phyloP scores from a whole-genome alignment of 2,888 invertebrate genomes.

The Nemurella pictetii region DNA sequence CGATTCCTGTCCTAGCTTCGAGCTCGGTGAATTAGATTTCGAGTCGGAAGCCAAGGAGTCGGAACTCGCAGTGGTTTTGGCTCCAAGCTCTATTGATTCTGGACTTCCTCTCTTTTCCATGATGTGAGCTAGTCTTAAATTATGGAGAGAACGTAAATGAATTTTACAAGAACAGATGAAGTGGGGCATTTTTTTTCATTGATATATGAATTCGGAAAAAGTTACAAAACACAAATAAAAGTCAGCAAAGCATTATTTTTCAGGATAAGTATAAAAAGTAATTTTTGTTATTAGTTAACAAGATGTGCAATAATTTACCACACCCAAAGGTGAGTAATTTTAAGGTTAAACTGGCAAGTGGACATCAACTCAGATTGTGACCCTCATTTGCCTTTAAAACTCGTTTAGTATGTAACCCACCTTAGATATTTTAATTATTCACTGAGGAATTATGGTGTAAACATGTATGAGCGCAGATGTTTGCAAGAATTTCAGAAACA shows the following conservation, averaged over 20 bases:
- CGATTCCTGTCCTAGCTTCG: constrained; percentile 80
- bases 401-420: neutral
- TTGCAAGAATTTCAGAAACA: neutral
- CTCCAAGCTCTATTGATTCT: constrained; percentile 65
- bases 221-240: neutral
- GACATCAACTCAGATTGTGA: neutral
- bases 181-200: neutral
- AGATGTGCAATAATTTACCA: neutral
- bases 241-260: neutral
- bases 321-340: neutral
- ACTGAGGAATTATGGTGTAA: neutral
- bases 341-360: neutral
- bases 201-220: neutral
- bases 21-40: constrained; percentile 82
- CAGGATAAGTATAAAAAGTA: neutral
- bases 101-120: constrained; percentile 71
- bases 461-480: neutral
- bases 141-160: neutral
- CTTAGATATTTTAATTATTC: neutral
- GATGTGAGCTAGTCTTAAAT: neutral
- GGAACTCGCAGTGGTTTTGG: constrained; percentile 61
- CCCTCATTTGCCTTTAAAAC: neutral
- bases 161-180: neutral
- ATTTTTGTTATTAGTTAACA: neutral
- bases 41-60: constrained; percentile 83